Percentiles rank a stretch among this genome's conserved stretches.
phyloP scores from a whole-genome alignment of 1,140 invertebrate genomes.

The Drosophila eugracilis region DNA sequence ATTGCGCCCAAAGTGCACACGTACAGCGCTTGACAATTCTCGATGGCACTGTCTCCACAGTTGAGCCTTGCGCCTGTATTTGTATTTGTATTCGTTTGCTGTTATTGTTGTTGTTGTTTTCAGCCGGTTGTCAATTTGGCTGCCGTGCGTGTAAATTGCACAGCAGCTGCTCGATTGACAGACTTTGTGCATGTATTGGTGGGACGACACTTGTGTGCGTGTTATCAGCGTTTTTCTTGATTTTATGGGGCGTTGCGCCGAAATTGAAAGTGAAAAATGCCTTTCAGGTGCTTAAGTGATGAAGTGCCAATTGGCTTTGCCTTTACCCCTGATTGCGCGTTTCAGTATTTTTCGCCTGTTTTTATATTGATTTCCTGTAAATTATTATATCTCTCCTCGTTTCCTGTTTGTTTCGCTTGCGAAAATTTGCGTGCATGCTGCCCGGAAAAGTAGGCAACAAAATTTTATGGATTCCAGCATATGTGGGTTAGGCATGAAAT shows the following conservation, averaged over 20 bases:
- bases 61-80: slow-evolving; percentile 17
- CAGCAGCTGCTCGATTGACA: slow-evolving; percentile 80
- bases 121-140: slow-evolving; percentile 74
- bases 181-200: slow-evolving; percentile 17
- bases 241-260: slow-evolving; percentile 74
- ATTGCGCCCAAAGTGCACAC: slow-evolving; percentile 79
- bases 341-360: slow-evolving; percentile 31
- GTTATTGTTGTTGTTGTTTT: slow-evolving; percentile 55
- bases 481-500: slow-evolving; percentile 67
- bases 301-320: slow-evolving; percentile 74
- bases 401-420: slow-evolving; percentile 30
- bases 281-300: slow-evolving; percentile 81
- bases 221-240: slow-evolving; percentile 73
- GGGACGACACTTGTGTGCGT: slow-evolving; percentile 18
- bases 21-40: slow-evolving; percentile 50
- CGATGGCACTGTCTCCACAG: slow-evolving; percentile 43
- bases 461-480: slow-evolving; percentile 66
- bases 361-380: slow-evolving; percentile 59
- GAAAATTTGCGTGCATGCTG: slow-evolving; percentile 53
- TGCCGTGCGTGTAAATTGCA: slow-evolving; percentile 80
- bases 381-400: slow-evolving; percentile 39
- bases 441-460: slow-evolving; percentile 69
- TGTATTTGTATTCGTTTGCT: slow-evolving; percentile 9
- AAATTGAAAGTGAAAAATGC: slow-evolving; percentile 84
- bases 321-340: slow-evolving; percentile 66